These are phyloP conservation scores for Cassiopea xamachana DNA, from an alignment of 30 jellyfish, hydroid and myxozoan genomes.

Conservation along the genomic window DNA sequence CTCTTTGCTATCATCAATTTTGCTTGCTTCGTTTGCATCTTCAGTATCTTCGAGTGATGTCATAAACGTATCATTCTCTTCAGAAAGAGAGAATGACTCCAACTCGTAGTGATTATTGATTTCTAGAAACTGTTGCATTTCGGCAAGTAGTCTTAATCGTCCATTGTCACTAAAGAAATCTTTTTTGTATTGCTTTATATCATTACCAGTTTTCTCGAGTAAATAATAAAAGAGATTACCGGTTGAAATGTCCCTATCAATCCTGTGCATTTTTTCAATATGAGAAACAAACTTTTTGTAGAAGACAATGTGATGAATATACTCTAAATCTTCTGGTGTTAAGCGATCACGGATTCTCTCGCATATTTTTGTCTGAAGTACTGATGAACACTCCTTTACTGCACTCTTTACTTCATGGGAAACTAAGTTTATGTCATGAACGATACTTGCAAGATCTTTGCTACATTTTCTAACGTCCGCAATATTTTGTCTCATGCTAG, in stretches of 20 bases:
- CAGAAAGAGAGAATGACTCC: constrained; percentile 10
- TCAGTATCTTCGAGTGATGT: background rate
- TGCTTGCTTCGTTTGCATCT: background rate
- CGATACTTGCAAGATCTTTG: constrained; percentile 32
- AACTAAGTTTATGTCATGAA: constrained; percentile 12
- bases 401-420: constrained; percentile 49
- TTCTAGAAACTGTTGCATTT: constrained; percentile 8
- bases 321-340: constrained; percentile 20
- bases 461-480: constrained; percentile 27
- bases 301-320: constrained; percentile 18
- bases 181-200: background rate
- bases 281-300: constrained; percentile 24
- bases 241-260: constrained; percentile 1
- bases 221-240: constrained; percentile 9
- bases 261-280: constrained; percentile 14
- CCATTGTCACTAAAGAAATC: background rate
- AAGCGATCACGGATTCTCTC: constrained; percentile 20
- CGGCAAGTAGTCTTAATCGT: constrained; percentile 3
- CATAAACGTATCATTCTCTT: constrained; percentile 14
- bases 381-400: constrained; percentile 16
- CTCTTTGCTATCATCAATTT: background rate
- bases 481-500: constrained; percentile 27
- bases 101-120: background rate
- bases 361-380: constrained; percentile 20
- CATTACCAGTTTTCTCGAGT: background rate